phyloP scores from a whole-genome alignment of 2,113 vertebrate species.

The Hemichromis elongatus region DNA sequence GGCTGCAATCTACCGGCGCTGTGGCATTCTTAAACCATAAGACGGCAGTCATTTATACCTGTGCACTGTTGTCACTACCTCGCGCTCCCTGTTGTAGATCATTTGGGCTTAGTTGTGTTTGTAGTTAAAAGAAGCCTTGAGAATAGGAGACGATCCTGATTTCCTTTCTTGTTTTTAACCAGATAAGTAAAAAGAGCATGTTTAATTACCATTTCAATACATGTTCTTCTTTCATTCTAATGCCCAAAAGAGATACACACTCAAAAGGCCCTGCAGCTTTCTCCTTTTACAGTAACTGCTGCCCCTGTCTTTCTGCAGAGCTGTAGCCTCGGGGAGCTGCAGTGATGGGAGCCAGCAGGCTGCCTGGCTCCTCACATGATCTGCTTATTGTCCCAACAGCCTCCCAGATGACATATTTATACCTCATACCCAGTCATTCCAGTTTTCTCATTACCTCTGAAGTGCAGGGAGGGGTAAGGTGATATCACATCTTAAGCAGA shows the following conservation, averaged over 20 bases:
- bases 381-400: not conserved
- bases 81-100: not conserved
- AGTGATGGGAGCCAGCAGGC: not conserved
- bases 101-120: not conserved
- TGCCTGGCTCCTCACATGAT: not conserved
- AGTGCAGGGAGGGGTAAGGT: not conserved
- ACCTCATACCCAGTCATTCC: conserved; percentile 5
- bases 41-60: not conserved
- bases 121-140: not conserved
- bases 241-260: not conserved
- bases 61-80: not conserved
- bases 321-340: not conserved
- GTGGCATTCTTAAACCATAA: not conserved
- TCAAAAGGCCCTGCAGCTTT: not conserved
- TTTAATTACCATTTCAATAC: not conserved
- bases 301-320: not conserved
- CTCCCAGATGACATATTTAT: not conserved
- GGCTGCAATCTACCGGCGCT: not conserved
- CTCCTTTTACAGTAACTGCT: not conserved
- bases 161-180: not conserved
- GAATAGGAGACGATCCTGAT: not conserved
- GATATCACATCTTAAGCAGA: not conserved
- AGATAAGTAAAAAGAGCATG: not conserved
- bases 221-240: not conserved
- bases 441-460: not conserved